A percentile compares a stretch with the other conserved stretches of the same genome.
These are phyloP conservation scores for Mobula birostris DNA, from an alignment of 2,113 vertebrate genomes.

Conservation along the genomic window DNA sequence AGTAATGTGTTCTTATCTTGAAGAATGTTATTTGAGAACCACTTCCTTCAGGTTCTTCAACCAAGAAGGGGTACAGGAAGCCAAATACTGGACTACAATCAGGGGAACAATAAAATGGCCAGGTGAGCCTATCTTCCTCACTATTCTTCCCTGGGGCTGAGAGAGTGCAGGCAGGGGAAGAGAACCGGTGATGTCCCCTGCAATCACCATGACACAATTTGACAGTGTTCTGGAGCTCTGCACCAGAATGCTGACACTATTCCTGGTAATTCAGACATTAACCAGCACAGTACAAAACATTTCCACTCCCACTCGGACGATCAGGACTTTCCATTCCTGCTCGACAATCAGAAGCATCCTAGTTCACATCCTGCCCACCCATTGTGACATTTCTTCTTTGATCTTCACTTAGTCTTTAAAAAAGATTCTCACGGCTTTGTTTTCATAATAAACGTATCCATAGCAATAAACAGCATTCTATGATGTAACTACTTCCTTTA, in stretches of 20 bases:
- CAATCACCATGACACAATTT: background rate
- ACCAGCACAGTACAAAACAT: background rate
- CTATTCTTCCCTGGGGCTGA: background rate
- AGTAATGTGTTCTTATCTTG: background rate
- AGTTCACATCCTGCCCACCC: background rate
- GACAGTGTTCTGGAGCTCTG: background rate
- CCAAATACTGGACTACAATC: background rate
- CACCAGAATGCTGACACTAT: background rate
- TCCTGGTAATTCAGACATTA: background rate
- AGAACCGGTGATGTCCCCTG: background rate
- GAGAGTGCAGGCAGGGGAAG: background rate
- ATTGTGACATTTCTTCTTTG: slow-evolving; percentile 13
- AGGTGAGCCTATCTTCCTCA: background rate
- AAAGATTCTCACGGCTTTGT: background rate
- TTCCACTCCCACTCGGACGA: background rate
- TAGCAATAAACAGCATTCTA: background rate
- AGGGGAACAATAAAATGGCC: background rate
- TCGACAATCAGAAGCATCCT: too few species aligned
- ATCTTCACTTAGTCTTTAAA: background rate
- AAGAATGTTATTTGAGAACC: background rate
- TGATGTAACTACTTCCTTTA: background rate
- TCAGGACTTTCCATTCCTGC: background rate
- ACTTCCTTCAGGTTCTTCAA: background rate
- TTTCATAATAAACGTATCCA: background rate
- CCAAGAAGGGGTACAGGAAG: background rate